These are phyloP conservation scores for Trididemnum miniatum DNA, from an alignment of 23 tunicate species.

Conservation along the genomic window DNA sequence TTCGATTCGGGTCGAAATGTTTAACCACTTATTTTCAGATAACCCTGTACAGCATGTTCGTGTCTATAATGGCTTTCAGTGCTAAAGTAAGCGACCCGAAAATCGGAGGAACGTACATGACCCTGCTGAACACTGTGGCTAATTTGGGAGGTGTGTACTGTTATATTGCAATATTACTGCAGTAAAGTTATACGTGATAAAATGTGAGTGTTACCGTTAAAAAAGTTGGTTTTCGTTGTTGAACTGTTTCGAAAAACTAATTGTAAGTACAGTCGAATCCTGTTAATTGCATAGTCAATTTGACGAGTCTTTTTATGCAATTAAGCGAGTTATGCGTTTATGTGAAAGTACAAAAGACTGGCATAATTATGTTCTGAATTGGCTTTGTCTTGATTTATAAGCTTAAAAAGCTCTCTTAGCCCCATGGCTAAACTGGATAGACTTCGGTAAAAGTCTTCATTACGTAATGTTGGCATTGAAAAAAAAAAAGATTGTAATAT, in stretches of 20 bases:
- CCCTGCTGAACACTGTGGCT: conserved; percentile 91
- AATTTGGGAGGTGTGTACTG: conserved; percentile 83
- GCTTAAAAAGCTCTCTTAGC: too few relatives aligned
- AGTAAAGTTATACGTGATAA: neutral
- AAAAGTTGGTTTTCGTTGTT: neutral
- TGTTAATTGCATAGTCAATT: neutral
- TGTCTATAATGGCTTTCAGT: conserved; percentile 82
- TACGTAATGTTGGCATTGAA: too few relatives aligned
- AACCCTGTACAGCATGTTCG: conserved; percentile 88
- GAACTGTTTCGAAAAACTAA: too few relatives aligned
- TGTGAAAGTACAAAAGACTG: too few relatives aligned
- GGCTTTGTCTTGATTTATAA: too few relatives aligned
- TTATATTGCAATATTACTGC: neutral
- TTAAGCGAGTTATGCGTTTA: too few relatives aligned
- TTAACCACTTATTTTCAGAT: conserved; percentile 43
- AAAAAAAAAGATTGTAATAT: too few relatives aligned
- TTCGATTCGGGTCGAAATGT: too few relatives aligned
- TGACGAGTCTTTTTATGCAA: too few relatives aligned
- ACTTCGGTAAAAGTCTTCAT: too few relatives aligned
- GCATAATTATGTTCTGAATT: too few relatives aligned
- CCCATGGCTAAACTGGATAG: too few relatives aligned
- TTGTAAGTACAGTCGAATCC: neutral
- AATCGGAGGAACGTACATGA: conserved; percentile 98
- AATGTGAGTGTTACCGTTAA: neutral
- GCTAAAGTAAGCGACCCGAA: conserved; percentile 93